phyloP scores from a whole-genome alignment of 2,113 vertebrate genomes.

The Motacilla tschutschensis region DNA sequence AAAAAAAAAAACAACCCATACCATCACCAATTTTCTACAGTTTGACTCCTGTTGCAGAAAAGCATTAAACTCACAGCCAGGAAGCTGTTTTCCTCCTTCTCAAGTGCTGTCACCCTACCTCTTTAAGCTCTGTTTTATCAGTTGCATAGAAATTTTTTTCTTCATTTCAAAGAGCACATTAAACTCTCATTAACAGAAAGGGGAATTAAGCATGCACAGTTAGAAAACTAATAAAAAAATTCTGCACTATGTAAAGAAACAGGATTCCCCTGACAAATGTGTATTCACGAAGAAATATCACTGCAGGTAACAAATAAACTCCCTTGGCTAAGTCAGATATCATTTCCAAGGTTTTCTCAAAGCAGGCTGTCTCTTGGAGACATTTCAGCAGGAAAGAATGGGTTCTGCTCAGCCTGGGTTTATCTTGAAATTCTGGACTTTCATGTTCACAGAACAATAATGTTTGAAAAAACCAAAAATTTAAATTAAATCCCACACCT shows the following conservation, averaged over 20 bases:
- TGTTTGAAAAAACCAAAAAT: constrained; percentile 45
- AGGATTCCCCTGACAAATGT: constrained; percentile 50
- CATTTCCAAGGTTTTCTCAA: constrained; percentile 23
- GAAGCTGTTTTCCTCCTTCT: neutral
- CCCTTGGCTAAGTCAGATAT: constrained; percentile 28
- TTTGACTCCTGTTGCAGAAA: constrained; percentile 1
- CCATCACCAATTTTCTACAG: neutral
- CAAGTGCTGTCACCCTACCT: neutral
- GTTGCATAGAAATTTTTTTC: neutral
- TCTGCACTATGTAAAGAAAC: constrained; percentile 42
- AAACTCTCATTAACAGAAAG: constrained; percentile 63
- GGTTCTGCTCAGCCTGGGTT: constrained; percentile 24
- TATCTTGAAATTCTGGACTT: constrained; percentile 59
- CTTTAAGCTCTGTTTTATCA: constrained; percentile 42
- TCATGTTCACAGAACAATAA: constrained; percentile 52
- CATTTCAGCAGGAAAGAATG: constrained; percentile 21
- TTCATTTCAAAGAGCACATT: constrained; percentile 50
- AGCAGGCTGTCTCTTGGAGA: neutral
- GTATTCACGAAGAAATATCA: constrained; percentile 59
- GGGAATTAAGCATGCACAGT: constrained; percentile 45
- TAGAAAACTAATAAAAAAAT: neutral
- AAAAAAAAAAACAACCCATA: neutral
- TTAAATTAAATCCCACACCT: constrained; percentile 54
- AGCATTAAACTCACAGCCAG: constrained; percentile 33
- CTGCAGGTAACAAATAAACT: constrained; percentile 35